Evolutionary conservation across 2,888 invertebrate species (phyloP), one percentile per base, ranked within the genome.

Genomic region (Monoplex corrugatus): DNA sequence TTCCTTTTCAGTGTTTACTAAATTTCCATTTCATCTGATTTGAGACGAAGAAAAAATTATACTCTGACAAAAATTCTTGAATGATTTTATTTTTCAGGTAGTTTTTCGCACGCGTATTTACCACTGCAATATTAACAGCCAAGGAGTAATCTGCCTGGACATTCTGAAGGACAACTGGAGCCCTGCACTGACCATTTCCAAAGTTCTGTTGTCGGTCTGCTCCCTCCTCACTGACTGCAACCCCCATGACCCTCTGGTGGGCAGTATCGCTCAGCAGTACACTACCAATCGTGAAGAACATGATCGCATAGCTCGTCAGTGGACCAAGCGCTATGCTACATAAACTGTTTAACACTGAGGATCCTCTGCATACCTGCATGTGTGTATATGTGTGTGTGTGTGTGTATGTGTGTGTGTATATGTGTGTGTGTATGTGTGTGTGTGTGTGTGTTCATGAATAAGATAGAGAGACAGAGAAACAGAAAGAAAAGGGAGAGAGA

Each of bases 111-210:
- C 99, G 92, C 97, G 99, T 95, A 99, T 99, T 96, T 99, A 99
- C 96, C 99, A 99, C 96, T 99, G 99, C 97, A 99, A 99, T 97
- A 99, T 99, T 96, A 99, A 99, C 97, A 98, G 98, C 96, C 98
- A 99, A 97, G 99, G 99, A 90, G 98, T 98, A 90, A 99, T 99
- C 96, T 99, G 99, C 96, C 97, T 99, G 97, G 99, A 99, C 96
- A 99, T 99, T 95, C 97, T 99, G 93, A 99, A 99, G 96, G 99
- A 99, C 96, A 99, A 99, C 96, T 99, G 99, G 99, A 99, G 98
- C 72, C 99, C 99, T 28, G 99, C 99, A 85, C 97, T 99, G 95
- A 99, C 99, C 94, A 98, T 99, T 96, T 98, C 99, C 91, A 99
- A 99, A 97, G 91, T 99, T 93, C 97, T 99, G 94, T 97, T 99